phyloP scores from a whole-genome alignment of 2,888 invertebrate species.

The Bedellia somnulentella region DNA sequence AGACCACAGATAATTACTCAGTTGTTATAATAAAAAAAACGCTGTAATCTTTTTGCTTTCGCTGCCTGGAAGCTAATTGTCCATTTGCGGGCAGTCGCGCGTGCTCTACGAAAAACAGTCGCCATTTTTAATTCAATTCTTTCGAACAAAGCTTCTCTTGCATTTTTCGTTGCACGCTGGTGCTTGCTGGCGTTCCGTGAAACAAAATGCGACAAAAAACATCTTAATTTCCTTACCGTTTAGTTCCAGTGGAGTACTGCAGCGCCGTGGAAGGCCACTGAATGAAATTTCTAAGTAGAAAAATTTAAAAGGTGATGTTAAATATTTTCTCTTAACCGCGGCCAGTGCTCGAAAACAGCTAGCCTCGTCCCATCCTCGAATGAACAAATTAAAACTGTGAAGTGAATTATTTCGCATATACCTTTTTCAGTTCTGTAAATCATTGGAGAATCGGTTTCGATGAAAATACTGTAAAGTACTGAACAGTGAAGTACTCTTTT shows the following conservation, averaged over 20 bases:
- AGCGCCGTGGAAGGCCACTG: too few relatives aligned
- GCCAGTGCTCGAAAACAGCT: neutral
- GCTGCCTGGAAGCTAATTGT: conserved; percentile 34
- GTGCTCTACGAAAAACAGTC: conserved; percentile 41
- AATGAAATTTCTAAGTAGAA: too few relatives aligned
- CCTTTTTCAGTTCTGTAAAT: neutral
- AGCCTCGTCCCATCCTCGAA: neutral
- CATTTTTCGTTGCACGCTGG: conserved; percentile 15
- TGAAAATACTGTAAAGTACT: too few relatives aligned
- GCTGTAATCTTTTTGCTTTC: conserved; percentile 17
- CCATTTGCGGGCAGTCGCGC: conserved; percentile 49
- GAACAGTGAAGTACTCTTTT: too few relatives aligned
- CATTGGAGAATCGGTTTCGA: too few relatives aligned
- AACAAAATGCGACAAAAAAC: conserved; percentile 29
- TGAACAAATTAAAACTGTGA: neutral
- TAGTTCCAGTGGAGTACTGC: neutral
- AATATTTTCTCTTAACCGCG: neutral
- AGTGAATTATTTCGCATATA: neutral
- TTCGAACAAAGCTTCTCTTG: conserved; percentile 40
- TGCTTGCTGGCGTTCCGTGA: conserved; percentile 19
- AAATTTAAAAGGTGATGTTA: neutral
- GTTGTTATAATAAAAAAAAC: conserved; percentile 13
- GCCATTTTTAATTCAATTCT: conserved; percentile 56
- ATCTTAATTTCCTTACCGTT: conserved; percentile 1
- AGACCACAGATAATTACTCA: neutral